A percentile compares a stretch with the other conserved stretches of the same genome.
These are phyloP conservation scores for Pandemis cinnamomeana DNA, from an alignment of 2,888 invertebrate species.

Conservation along the genomic window DNA sequence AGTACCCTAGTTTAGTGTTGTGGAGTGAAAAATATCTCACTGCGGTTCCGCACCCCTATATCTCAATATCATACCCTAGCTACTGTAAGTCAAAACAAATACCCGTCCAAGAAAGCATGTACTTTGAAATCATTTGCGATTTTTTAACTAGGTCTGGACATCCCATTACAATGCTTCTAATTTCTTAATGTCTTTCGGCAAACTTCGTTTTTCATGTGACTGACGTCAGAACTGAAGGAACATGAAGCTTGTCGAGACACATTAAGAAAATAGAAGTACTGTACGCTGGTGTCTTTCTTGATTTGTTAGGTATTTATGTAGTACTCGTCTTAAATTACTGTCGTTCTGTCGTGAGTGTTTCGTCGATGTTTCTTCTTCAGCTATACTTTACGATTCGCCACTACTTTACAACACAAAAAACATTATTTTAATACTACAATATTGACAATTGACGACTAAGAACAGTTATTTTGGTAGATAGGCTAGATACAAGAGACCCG, in stretches of 20 bases:
- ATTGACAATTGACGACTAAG: constrained; percentile 12
- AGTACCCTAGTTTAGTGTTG: constrained; percentile 67
- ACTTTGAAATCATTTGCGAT: constrained; percentile 35
- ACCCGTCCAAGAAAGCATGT: constrained; percentile 67
- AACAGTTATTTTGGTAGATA: constrained; percentile 19
- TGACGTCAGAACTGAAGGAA: no score
- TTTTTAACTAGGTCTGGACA: constrained; percentile 22
- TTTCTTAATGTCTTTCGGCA: no score
- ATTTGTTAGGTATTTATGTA: constrained; percentile 4
- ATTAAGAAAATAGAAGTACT: no score
- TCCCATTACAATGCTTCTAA: background rate
- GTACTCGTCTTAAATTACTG: constrained; percentile 12
- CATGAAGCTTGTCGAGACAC: no score
- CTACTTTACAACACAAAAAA: constrained; percentile 14
- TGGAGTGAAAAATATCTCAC: constrained; percentile 43
- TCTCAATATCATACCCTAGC: constrained; percentile 49
- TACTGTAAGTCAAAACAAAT: constrained; percentile 52
- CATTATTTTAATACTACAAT: background rate
- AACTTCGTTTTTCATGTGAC: no score
- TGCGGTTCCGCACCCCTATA: constrained; percentile 56
- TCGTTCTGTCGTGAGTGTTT: background rate
- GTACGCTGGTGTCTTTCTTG: constrained; percentile 9
- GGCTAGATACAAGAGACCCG: constrained; percentile 21
- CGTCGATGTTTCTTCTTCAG: constrained; percentile 11
- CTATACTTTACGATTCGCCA: constrained; percentile 6